Evolutionary conservation across 2,113 vertebrate genomes (phyloP).

Genomic region (Ornithorhynchus anatinus): DNA sequence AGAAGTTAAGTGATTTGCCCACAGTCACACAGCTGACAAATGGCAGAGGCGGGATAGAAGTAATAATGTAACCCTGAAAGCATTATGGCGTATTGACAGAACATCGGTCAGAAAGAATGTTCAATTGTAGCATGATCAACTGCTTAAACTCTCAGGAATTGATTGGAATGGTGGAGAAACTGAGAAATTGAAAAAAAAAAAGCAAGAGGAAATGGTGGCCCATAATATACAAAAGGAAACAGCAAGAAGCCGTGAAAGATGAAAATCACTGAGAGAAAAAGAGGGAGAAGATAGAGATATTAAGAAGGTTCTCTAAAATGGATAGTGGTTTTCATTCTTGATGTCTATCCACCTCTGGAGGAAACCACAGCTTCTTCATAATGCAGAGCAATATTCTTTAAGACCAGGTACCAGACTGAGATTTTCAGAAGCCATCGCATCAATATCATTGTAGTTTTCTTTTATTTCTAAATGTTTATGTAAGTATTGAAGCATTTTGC

Average conservation of each 20-base stretch:
- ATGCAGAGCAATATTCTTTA: too few species aligned
- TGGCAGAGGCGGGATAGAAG: neutral
- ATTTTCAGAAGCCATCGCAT: too few species aligned
- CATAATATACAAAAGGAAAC: neutral
- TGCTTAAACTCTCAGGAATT: too few species aligned
- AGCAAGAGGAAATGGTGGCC: too few species aligned
- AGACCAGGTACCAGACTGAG: too few species aligned
- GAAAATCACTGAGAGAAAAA: neutral
- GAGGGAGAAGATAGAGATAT: neutral
- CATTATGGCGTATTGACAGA: neutral
- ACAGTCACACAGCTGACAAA: too few species aligned
- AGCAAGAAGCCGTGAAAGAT: neutral
- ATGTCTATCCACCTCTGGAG: neutral
- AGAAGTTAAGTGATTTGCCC: too few species aligned
- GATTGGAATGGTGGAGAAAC: neutral
- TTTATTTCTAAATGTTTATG: too few species aligned
- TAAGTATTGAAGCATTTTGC: too few species aligned
- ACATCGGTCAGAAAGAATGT: neutral
- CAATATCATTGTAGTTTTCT: too few species aligned
- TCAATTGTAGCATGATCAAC: too few species aligned
- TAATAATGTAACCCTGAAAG: neutral
- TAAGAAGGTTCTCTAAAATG: neutral
- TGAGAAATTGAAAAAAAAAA: too few species aligned
- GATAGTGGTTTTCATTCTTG: neutral
- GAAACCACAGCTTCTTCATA: neutral